These are phyloP conservation scores for Muntiacus muntjak DNA, from an alignment of 2,113 vertebrate genomes.

Conservation along the genomic window DNA sequence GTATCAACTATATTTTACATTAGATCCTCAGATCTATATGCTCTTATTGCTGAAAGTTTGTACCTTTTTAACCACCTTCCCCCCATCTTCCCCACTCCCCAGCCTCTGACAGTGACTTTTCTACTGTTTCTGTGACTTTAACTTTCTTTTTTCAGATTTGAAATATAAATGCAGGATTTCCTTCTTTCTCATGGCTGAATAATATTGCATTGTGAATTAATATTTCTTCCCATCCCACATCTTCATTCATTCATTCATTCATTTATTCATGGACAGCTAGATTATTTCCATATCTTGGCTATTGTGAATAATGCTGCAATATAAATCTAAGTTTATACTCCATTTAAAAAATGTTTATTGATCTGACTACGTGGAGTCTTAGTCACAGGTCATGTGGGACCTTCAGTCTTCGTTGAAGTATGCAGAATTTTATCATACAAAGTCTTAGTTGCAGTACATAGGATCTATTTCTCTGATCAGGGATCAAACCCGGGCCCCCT, in stretches of 20 bases:
- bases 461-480: background rate
- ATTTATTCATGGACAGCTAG: background rate
- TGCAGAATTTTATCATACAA: background rate
- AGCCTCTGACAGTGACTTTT: background rate
- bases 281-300: background rate
- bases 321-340: background rate
- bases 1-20: background rate
- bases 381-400: background rate
- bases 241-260: background rate
- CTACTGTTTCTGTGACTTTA: background rate
- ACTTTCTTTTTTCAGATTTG: background rate
- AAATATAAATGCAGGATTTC: background rate
- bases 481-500: background rate
- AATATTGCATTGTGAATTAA: background rate
- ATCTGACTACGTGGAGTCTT: background rate
- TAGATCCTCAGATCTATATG: background rate
- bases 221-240: background rate
- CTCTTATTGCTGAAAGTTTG: background rate
- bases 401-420: background rate
- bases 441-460: fast-evolving
- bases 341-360: background rate
- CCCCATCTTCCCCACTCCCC: background rate
- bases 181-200: background rate
- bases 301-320: background rate
- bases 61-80: background rate